Conservation (phyloP, 2,888 invertebrate genomes). For the Nephrotoma flavescens region DNA sequence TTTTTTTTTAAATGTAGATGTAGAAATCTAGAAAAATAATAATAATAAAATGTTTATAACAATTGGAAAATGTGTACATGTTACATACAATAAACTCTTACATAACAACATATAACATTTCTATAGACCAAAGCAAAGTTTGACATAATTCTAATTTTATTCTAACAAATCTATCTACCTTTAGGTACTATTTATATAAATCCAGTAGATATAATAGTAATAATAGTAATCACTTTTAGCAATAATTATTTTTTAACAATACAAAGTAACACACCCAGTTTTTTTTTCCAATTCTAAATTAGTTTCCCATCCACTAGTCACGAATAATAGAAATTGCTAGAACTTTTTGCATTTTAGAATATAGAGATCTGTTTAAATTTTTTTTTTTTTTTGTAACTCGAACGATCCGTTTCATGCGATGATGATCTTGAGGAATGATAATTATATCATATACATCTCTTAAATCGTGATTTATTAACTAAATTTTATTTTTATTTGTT, state of each 20-base stretch:
- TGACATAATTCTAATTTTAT: not conserved
- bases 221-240: not conserved
- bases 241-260: not conserved
- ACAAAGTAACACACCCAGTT: not conserved
- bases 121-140: not conserved
- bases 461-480: not conserved
- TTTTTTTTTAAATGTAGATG: not conserved
- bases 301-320: conserved; percentile 2
- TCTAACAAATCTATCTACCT: not conserved
- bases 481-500: not conserved
- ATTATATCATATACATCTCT: not conserved
- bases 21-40: not conserved
- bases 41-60: not conserved
- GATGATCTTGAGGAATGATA: not conserved
- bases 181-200: not conserved
- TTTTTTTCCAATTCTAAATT: not conserved
- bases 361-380: not conserved
- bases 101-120: not conserved
- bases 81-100: not conserved
- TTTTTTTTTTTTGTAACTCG: not conserved
- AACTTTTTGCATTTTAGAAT: not conserved
- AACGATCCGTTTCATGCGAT: not conserved
- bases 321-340: conserved; percentile 5
- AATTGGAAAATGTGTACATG: not conserved
- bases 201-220: not conserved